Conservation (phyloP, 2,113 vertebrate genomes). For the Fukomys damarensis region DNA sequence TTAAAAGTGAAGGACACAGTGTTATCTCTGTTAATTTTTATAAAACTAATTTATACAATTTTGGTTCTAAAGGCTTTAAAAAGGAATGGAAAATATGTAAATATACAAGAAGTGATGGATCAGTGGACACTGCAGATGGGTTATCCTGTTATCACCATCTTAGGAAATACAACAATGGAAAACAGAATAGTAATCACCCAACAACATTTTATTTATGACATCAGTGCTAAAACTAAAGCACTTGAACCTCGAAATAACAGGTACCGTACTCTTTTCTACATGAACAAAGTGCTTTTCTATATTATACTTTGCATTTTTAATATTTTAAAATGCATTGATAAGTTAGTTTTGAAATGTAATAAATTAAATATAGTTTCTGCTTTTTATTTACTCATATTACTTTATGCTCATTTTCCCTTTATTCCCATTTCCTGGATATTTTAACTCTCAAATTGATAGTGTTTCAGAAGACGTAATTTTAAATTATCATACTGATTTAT, state of each 20-base stretch:
- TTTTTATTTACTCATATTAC: neutral
- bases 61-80: constrained; percentile 91
- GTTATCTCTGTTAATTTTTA: constrained; percentile 62
- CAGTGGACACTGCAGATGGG: constrained; percentile 99
- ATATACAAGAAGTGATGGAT: constrained; percentile 97
- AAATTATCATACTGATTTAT: neutral
- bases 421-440: neutral
- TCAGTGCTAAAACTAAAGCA: constrained; percentile 88
- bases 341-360: neutral
- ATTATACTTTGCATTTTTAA: neutral
- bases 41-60: constrained; percentile 68
- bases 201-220: constrained; percentile 96
- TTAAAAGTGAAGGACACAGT: constrained; percentile 62
- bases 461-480: neutral
- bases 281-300: neutral
- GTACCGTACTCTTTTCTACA: constrained; percentile 80
- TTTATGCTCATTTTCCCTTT: constrained; percentile 37
- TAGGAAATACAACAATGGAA: constrained; percentile 92
- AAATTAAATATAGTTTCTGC: neutral
- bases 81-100: constrained; percentile 94
- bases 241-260: constrained; percentile 89
- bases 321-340: neutral
- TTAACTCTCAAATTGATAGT: neutral
- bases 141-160: constrained; percentile 96
- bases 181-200: constrained; percentile 91